Evolutionary conservation across 2,797 vertebrate genomes (phyloP), one percentile per base, ranked within the genome.

Genomic region (Pantherophis alleghaniensis): DNA sequence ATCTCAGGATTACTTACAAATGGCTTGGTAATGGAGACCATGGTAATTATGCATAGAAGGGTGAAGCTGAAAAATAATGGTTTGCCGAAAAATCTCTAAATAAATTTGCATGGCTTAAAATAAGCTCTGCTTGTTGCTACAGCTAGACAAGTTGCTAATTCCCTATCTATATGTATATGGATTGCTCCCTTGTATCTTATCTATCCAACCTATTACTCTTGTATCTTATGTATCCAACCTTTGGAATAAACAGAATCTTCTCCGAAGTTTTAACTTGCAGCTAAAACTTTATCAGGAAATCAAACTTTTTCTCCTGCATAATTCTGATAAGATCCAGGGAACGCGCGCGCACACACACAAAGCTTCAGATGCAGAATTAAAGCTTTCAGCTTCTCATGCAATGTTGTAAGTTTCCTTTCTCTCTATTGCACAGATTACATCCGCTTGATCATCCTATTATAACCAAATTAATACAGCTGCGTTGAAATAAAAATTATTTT

Each of bases 321-420:
- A 90, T 96, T 95, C 88, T 74, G 93, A 55, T 47, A 74, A 59
- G 32, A 89, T 66, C 26, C 92, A 90, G 88, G 93, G 93, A 87
- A 92, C 93, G 14, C 14, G 57, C 57, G 16, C 56, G 4, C 57
- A 7, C 18, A 20, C 90, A 57, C 92, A 57, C 51, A 92, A 0
- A 93, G 51, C 86, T 96, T 89, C 69, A 93, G 92, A 89, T 93
- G 94, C 74, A 94, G 60, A 55, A 90, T 69, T 53, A 60, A 87
- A 74, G 55, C 60, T 59, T 87, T 91, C 63, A 89, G 74, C n/a
- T 89, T 95, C 3, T 61, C 92, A 37, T 69, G 95, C 91, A 90
- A 79, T 55, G 86, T 86, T 91, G 86, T 93, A 88, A 83, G 86
- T 92, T 94, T 86, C 92, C 87, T 94, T 94, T 90, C 88, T 26